A percentile compares a stretch with the other conserved stretches of the same genome.
These are phyloP conservation scores for Melospiza melodia DNA, from an alignment of 2,113 vertebrate species.

Conservation along the genomic window DNA sequence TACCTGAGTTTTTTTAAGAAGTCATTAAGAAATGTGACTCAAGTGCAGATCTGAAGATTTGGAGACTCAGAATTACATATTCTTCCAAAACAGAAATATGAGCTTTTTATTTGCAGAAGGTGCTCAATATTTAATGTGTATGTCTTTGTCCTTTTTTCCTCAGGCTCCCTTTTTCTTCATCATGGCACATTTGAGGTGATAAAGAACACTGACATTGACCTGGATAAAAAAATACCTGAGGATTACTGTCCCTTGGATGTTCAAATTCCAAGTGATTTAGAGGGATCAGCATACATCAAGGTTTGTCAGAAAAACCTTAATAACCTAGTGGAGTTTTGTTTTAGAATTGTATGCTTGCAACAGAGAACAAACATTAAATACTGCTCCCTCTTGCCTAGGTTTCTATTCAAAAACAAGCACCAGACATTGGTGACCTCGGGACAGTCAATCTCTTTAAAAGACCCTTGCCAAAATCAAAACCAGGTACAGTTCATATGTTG, in stretches of 20 bases:
- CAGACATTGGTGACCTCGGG: conserved; percentile 95
- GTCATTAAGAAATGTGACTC: background rate
- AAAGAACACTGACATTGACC: conserved; percentile 97
- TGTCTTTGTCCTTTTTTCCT: background rate
- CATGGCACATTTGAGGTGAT: conserved; percentile 97
- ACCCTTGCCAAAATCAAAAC: conserved; percentile 84
- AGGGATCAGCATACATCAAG: conserved; percentile 97
- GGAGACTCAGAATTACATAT: background rate
- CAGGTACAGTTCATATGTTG: conserved; percentile 73
- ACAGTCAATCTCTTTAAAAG: conserved; percentile 91
- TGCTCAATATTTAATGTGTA: background rate
- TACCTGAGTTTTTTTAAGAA: background rate
- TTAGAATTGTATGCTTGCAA: background rate
- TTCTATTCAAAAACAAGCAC: conserved; percentile 96
- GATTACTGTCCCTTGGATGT: conserved; percentile 96
- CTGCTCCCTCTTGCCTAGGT: conserved; percentile 74
- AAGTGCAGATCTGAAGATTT: background rate
- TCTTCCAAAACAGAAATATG: background rate
- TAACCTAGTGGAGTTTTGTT: background rate
- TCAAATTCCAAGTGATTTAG: conserved; percentile 95
- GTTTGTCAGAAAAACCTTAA: conserved; percentile 60
- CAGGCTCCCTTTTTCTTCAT: conserved; percentile 96
- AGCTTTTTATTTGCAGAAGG: background rate
- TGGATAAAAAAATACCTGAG: conserved; percentile 97
- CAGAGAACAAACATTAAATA: background rate